Percentiles rank a stretch among this genome's conserved stretches.
These are phyloP conservation scores for Spisula subtruncata DNA, from an alignment of 2,888 invertebrate species.

Conservation along the genomic window DNA sequence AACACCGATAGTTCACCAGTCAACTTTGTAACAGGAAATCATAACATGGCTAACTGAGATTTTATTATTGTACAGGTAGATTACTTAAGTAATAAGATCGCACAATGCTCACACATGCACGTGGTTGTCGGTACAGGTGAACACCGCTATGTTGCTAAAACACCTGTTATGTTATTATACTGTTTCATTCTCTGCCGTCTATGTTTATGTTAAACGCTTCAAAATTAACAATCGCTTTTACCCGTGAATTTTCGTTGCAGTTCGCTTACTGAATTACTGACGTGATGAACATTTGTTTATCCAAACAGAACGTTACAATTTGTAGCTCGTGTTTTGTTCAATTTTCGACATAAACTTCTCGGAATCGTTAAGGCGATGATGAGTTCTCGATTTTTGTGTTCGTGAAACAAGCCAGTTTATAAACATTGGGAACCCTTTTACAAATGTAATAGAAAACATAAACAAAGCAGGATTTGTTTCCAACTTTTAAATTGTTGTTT, in stretches of 20 bases:
- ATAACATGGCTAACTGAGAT: background rate
- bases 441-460: no score
- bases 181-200: background rate
- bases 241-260: background rate
- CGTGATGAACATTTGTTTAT: slow-evolving; percentile 18
- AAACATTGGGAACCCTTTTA: background rate
- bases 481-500: no score
- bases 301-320: background rate
- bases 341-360: background rate
- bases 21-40: background rate
- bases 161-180: background rate
- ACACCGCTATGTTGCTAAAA: background rate
- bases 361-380: background rate
- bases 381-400: background rate
- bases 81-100: background rate
- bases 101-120: background rate
- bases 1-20: background rate
- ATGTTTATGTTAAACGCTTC: background rate
- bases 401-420: background rate
- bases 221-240: background rate
- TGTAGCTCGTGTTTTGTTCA: background rate
- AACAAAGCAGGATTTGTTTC: background rate
- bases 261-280: slow-evolving; percentile 5
- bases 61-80: background rate
- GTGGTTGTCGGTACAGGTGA: background rate